phyloP scores from a whole-genome alignment of 2,113 vertebrate species.

The Balaeniceps rex region DNA sequence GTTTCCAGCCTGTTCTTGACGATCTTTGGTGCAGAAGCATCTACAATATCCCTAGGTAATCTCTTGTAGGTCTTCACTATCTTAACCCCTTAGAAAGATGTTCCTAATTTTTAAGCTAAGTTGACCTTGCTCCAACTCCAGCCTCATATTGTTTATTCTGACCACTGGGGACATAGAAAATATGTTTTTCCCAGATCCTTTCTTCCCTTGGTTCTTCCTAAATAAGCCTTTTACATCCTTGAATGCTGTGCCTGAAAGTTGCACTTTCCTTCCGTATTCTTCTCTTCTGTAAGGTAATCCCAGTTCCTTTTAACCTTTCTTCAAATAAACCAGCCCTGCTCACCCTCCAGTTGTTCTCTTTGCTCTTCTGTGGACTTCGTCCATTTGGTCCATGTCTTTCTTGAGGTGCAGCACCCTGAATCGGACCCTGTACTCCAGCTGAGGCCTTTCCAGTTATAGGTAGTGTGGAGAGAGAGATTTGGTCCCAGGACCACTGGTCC shows the following conservation, averaged over 20 bases:
- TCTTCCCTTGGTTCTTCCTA: background rate
- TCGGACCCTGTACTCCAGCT: background rate
- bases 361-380: background rate
- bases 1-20: background rate
- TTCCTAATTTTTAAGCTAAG: background rate
- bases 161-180: background rate
- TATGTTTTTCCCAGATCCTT: background rate
- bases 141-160: background rate
- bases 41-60: background rate
- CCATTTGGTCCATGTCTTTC: background rate
- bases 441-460: background rate
- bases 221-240: background rate
- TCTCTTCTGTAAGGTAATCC: background rate
- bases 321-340: background rate
- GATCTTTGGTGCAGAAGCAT: background rate
- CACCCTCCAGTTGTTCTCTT: background rate
- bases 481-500: background rate
- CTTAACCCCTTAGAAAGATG: background rate
- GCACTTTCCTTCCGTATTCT: background rate
- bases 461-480: background rate
- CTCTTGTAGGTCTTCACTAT: background rate
- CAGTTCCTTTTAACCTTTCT: background rate
- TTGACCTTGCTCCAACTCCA: background rate
- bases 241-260: background rate
- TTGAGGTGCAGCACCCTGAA: background rate